Conservation (phyloP, 2,113 vertebrate genomes). For the Herpailurus yagouaroundi region DNA sequence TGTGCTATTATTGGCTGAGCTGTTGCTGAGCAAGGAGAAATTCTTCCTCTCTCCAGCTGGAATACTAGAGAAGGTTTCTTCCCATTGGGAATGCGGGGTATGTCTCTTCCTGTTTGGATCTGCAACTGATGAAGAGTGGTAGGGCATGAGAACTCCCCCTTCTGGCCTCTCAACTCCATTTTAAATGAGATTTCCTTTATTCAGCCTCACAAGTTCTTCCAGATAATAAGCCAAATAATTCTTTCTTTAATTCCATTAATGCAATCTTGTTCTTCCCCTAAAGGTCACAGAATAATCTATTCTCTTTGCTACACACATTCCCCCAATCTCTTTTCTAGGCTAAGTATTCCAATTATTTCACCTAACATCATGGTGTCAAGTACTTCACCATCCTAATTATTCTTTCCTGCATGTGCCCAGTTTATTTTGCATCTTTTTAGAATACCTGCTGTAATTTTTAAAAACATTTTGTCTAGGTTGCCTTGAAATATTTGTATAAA, state of each 20-base stretch:
- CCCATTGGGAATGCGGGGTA: background rate
- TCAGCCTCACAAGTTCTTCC: background rate
- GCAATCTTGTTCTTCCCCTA: background rate
- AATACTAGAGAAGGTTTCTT: background rate
- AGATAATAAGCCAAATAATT: background rate
- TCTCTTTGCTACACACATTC: background rate
- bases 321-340: background rate
- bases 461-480: background rate
- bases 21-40: background rate
- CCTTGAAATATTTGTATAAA: background rate
- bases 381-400: background rate
- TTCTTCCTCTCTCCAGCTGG: background rate
- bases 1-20: background rate
- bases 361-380: background rate
- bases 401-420: background rate
- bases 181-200: background rate
- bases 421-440: background rate
- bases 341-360: background rate
- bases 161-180: background rate
- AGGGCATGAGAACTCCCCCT: background rate
- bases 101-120: background rate
- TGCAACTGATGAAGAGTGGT: background rate
- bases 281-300: background rate
- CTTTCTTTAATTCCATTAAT: background rate
- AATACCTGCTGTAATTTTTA: background rate